phyloP scores from a whole-genome alignment of 2,797 vertebrate species.

The Melanotaenia trifasciata region DNA sequence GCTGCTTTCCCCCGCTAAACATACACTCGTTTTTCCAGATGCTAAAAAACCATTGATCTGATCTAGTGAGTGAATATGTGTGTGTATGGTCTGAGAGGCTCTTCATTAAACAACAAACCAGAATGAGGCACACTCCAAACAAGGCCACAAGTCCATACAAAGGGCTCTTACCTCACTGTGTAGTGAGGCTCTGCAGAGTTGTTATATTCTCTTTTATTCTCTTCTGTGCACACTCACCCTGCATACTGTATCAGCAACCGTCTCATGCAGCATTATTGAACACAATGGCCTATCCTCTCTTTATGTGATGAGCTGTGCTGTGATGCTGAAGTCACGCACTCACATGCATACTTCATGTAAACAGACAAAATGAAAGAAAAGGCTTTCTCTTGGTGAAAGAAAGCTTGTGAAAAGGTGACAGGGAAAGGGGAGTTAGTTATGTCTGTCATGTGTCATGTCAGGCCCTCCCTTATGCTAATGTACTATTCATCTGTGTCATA shows the following conservation, averaged over 20 bases:
- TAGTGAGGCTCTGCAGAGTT: slow-evolving; percentile 62
- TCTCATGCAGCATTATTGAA: slow-evolving; percentile 32
- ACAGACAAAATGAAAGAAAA: slow-evolving; percentile 35
- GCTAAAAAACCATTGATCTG: slow-evolving; percentile 62
- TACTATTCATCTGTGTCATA: slow-evolving; percentile 72
- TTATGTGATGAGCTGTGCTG: slow-evolving; percentile 40
- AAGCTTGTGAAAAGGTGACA: slow-evolving; percentile 44
- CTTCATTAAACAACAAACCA: slow-evolving; percentile 70
- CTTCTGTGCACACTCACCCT: slow-evolving; percentile 36
- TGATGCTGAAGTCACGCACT: slow-evolving; percentile 42
- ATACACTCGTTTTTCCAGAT: slow-evolving; percentile 52
- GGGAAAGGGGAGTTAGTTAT: slow-evolving; percentile 40
- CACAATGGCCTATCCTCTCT: slow-evolving; percentile 51
- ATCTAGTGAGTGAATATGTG: slow-evolving; percentile 39
- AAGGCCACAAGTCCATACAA: slow-evolving; percentile 74
- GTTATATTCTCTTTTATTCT: slow-evolving; percentile 74
- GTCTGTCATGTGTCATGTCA: slow-evolving; percentile 63
- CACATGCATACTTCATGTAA: slow-evolving; percentile 27
- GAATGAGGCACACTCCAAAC: slow-evolving; percentile 72
- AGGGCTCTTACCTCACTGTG: slow-evolving; percentile 67
- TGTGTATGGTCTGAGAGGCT: slow-evolving; percentile 62
- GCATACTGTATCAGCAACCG: slow-evolving; percentile 26
- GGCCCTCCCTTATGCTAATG: slow-evolving; percentile 70
- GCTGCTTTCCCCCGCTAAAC: slow-evolving; percentile 53
- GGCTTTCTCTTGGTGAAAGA: slow-evolving; percentile 21